A percentile compares a stretch with the other conserved stretches of the same genome.
Evolutionary conservation across 1,140 invertebrate genomes (phyloP).

Genomic region (Drosophila tsacasi): DNA sequence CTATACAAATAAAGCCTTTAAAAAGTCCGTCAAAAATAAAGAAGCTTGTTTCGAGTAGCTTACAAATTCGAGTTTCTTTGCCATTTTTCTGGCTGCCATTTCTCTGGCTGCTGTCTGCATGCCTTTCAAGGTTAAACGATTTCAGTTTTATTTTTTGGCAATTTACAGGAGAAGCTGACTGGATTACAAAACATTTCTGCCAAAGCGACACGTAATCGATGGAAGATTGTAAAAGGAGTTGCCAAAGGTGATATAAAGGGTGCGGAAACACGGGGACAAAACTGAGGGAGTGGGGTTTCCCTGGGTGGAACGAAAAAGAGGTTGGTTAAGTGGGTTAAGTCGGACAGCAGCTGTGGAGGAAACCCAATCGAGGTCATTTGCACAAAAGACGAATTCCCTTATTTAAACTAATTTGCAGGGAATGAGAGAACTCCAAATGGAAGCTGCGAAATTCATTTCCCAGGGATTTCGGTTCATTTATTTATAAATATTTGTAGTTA

Average conservation of each 20-base stretch:
- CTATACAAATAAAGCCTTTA: too few relatives aligned
- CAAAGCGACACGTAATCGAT: constrained; percentile 46
- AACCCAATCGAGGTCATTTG: constrained; percentile 15
- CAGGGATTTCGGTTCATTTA: constrained; percentile 17
- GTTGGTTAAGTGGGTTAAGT: constrained; percentile 10
- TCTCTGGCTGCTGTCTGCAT: not conserved
- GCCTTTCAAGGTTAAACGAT: constrained; percentile 68
- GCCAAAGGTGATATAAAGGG: constrained; percentile 20
- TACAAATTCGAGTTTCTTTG: constrained; percentile 4
- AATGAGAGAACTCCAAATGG: not conserved
- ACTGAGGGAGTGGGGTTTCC: not conserved
- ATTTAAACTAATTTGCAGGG: constrained; percentile 16
- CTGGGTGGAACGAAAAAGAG: not conserved
- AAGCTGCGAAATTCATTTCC: not conserved
- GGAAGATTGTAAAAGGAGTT: constrained; percentile 23
- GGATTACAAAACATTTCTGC: constrained; percentile 38
- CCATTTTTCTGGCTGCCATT: not conserved
- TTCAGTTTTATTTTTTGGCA: constrained; percentile 30
- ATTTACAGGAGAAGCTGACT: constrained; percentile 47
- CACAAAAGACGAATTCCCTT: constrained; percentile 10
- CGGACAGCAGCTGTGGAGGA: not conserved
- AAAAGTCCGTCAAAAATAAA: not conserved
- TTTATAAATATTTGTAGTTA: constrained; percentile 36
- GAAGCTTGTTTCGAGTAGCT: not conserved
- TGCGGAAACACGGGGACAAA: not conserved